Evolutionary conservation across 2,888 invertebrate genomes (phyloP).

Genomic region (Volucella inanis): DNA sequence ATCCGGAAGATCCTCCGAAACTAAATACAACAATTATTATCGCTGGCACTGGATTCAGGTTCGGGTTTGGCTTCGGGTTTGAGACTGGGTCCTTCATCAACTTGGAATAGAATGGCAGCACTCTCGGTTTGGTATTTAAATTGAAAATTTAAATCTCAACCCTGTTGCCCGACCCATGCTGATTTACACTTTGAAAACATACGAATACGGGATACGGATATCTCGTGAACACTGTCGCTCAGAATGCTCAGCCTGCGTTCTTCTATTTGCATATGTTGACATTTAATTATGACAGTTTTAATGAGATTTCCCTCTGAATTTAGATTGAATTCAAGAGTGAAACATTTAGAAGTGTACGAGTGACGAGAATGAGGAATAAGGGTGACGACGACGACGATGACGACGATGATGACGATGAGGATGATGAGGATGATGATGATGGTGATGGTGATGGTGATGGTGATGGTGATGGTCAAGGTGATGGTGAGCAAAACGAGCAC

Average conservation of each 20-base stretch:
- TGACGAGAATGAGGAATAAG: slow-evolving; percentile 66
- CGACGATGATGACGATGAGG: slow-evolving; percentile 51
- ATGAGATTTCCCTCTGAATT: slow-evolving; percentile 77
- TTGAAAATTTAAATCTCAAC: slow-evolving; percentile 75
- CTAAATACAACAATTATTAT: slow-evolving; percentile 72
- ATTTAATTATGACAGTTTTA: slow-evolving; percentile 79
- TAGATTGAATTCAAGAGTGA: slow-evolving; percentile 73
- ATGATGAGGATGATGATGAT: slow-evolving; percentile 35
- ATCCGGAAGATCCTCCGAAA: slow-evolving; percentile 46
- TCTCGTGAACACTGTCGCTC: slow-evolving; percentile 46
- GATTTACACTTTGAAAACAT: slow-evolving; percentile 23
- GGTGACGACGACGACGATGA: slow-evolving; percentile 21
- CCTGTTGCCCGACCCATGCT: slow-evolving; percentile 28
- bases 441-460: slow-evolving; percentile 7
- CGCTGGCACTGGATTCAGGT: slow-evolving; percentile 19
- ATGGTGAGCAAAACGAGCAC: slow-evolving; percentile 58
- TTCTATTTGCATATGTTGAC: slow-evolving; percentile 79
- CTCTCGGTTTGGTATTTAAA: slow-evolving; percentile 74
- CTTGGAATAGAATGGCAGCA: slow-evolving; percentile 41
- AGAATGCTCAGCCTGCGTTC: slow-evolving; percentile 57
- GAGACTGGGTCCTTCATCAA: not conserved
- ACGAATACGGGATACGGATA: slow-evolving; percentile 12
- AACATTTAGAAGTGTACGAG: slow-evolving; percentile 74
- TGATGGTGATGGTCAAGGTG: slow-evolving; percentile 19
- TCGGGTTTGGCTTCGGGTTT: too few species aligned